Conservation (phyloP, 2,113 vertebrate species). For the Epinephelus moara region DNA sequence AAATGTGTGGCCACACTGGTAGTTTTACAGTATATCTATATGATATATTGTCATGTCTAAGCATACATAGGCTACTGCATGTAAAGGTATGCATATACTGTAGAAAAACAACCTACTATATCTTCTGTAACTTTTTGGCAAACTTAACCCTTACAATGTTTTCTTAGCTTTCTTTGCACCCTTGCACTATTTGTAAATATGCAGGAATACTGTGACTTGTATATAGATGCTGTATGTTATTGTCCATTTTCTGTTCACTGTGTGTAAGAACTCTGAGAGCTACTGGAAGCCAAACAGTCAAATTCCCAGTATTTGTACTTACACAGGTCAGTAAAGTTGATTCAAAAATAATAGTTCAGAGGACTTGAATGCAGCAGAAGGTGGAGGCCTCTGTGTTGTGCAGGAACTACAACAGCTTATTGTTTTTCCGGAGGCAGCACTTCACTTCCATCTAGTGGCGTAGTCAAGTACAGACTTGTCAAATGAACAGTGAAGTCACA, state of each 20-base stretch:
- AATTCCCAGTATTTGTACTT: neutral
- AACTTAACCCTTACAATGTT: neutral
- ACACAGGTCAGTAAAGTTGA: neutral
- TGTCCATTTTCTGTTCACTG: too few species aligned
- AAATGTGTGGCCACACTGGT: too few species aligned
- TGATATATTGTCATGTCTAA: neutral
- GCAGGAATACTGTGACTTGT: too few species aligned
- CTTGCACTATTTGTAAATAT: neutral
- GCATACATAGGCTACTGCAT: neutral
- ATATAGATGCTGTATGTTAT: neutral
- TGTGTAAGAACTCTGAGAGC: neutral
- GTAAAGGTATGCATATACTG: neutral
- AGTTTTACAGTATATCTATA: neutral
- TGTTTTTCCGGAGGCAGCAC: neutral
- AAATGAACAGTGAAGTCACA: neutral
- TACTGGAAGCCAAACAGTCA: neutral
- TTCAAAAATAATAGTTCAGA: neutral
- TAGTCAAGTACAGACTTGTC: neutral
- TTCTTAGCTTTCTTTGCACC: neutral
- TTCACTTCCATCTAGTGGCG: slow-evolving; percentile 55
- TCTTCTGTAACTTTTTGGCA: neutral
- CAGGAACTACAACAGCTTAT: neutral
- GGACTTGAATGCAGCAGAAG: slow-evolving; percentile 7
- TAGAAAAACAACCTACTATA: neutral
- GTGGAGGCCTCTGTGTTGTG: neutral